Evolutionary conservation across 2,113 vertebrate genomes (phyloP).

Genomic region (Calidris pugnax): DNA sequence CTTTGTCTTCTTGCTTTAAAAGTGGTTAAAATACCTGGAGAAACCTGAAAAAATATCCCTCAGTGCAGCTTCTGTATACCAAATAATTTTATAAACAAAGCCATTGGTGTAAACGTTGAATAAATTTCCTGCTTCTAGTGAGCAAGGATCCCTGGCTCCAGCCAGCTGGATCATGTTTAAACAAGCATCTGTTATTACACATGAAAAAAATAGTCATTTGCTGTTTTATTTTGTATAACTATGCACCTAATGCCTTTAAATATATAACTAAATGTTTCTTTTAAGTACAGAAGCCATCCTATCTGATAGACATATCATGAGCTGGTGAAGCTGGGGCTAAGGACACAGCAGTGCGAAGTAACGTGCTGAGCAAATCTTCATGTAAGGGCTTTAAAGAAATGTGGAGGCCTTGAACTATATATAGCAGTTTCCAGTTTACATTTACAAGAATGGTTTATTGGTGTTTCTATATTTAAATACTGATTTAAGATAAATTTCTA

Average conservation of each 20-base stretch:
- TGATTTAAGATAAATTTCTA: not conserved
- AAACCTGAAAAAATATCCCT: not conserved
- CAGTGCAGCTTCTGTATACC: not conserved
- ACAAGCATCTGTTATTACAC: not conserved
- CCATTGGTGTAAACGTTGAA: not conserved
- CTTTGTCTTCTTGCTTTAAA: not conserved
- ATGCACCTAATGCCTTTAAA: not conserved
- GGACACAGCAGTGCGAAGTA: not conserved
- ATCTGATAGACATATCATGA: not conserved
- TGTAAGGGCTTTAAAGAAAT: not conserved
- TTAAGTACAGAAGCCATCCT: not conserved
- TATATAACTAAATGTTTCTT: not conserved
- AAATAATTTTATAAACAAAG: conserved; percentile 7
- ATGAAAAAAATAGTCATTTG: not conserved
- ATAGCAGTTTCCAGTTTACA: not conserved
- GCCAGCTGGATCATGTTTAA: not conserved
- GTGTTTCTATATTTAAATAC: not conserved
- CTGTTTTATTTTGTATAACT: not conserved
- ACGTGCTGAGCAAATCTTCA: not conserved
- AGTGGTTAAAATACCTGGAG: not conserved
- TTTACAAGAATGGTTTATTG: not conserved
- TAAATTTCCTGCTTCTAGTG: conserved; percentile 1
- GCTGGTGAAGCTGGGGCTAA: not conserved
- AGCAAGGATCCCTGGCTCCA: not conserved
- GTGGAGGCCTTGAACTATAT: not conserved